These are phyloP conservation scores for Caligus rogercresseyi DNA, from an alignment of 1,140 invertebrate genomes.

Conservation along the genomic window DNA sequence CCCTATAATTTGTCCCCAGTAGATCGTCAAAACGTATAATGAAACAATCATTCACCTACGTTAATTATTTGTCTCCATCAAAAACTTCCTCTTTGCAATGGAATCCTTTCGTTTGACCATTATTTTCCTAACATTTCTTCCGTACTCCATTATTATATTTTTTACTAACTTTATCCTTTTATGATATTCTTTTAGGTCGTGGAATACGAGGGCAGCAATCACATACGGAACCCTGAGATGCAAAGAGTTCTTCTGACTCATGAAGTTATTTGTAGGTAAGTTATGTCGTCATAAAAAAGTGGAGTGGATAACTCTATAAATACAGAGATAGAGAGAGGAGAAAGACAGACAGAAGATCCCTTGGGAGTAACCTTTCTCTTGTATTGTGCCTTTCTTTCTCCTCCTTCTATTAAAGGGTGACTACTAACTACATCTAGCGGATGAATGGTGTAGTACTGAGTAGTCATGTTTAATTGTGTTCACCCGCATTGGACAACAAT, in stretches of 20 bases:
- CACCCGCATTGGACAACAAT: no score
- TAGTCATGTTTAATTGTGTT: no score
- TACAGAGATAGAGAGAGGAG: background rate
- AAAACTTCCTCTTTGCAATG: no score
- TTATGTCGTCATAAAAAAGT: background rate
- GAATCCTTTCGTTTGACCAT: no score
- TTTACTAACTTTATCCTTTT: constrained; percentile 24
- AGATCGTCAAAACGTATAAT: no score
- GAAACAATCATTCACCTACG: no score
- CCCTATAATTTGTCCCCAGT: no score
- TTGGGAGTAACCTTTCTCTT: background rate
- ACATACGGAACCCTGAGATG: constrained; percentile 99
- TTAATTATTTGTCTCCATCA: no score
- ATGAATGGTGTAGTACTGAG: no score
- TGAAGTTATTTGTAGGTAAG: constrained; percentile 99
- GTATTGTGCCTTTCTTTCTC: background rate
- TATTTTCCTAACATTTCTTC: no score
- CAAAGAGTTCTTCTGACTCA: constrained; percentile 95
- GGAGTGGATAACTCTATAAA: background rate
- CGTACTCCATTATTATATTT: no score
- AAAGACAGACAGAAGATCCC: background rate
- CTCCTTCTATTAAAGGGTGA: background rate
- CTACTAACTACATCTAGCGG: background rate
- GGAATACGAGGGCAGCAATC: constrained; percentile 77
- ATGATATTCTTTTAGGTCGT: constrained; percentile 60